Evolutionary conservation across 2,888 invertebrate species (phyloP), one percentile per base, ranked within the genome.

Genomic region (Phaonia tiefii): DNA sequence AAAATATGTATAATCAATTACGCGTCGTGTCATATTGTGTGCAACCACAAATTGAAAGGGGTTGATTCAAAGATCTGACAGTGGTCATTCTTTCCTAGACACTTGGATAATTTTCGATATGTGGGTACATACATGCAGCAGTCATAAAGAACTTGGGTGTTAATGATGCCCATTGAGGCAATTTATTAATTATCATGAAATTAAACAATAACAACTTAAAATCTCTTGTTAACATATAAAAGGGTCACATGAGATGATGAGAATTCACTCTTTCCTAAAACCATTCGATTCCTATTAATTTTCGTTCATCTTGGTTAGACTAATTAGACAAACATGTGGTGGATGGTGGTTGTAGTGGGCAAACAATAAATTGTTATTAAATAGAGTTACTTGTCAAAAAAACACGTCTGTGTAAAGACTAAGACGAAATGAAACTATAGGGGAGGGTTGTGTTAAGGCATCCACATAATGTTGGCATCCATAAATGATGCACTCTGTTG

Each of bases 171-270:
- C 63, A 63, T 42, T 39, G 22, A 42, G 39, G 11, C 22, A 63
- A 17, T 63, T 63, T 42, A 22, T 42, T 42, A 60, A 60, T 60
- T 60, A 0, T 20, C 63, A 17, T 1, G 1, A 15, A 7, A 5
- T 49, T 5, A 63, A 31, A 20, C 42, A 63, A 42, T 63, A 42
- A 42, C 60, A 39, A 39, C 37, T 15, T 8, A 22, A 42, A 63
- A 63, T 42, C 63, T 63, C 63, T 63, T 63, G 63, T 63, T 63
- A 63, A 63, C 63, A 63, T 10, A 31, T 39, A 58, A 58, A 58
- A 58, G 22, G 39, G 63, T 63, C 63, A 42, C 39, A 37, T 60
- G 15, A 15, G 10, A 25, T 8, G 25, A 22, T 22, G n/a, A 42
- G 22, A 2, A 20, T 22, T 4, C 17, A 17, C 22, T 5, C 63